These are phyloP conservation scores for Drosophila algonquin DNA, from an alignment of 2,888 invertebrate genomes.

Conservation along the genomic window DNA sequence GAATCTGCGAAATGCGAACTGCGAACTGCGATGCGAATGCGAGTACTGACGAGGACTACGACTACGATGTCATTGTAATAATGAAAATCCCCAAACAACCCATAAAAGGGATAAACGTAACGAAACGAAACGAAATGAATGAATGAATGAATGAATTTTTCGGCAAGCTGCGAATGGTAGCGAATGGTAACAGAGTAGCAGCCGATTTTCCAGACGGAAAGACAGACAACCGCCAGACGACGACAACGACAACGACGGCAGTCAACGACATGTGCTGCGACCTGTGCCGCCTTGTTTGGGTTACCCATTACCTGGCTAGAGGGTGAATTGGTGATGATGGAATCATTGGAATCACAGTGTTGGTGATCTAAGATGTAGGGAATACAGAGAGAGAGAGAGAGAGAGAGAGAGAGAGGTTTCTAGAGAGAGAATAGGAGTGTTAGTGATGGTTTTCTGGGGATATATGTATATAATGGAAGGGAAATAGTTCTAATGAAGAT, in stretches of 20 bases:
- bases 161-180: slow-evolving; percentile 59
- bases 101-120: slow-evolving; percentile 76
- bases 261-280: slow-evolving; percentile 42
- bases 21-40: slow-evolving; percentile 7
- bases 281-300: slow-evolving; percentile 13
- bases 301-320: neutral
- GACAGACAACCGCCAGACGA: neutral
- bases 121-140: slow-evolving; percentile 51
- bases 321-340: neutral
- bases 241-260: neutral
- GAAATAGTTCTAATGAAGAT: neutral
- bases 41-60: slow-evolving; percentile 2
- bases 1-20: slow-evolving; percentile 5
- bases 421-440: fast-evolving
- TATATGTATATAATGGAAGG: neutral
- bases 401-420: neutral
- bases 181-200: slow-evolving; percentile 63
- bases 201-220: slow-evolving; percentile 57
- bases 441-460: neutral
- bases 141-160: slow-evolving; percentile 55
- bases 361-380: neutral
- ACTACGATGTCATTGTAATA: slow-evolving; percentile 66
- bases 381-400: neutral
- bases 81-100: slow-evolving; percentile 78
- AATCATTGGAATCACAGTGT: no score